Percentiles rank a stretch among this genome's conserved stretches.
These are phyloP conservation scores for Chrysolina americana DNA, from an alignment of 2,888 invertebrate genomes.

Conservation along the genomic window DNA sequence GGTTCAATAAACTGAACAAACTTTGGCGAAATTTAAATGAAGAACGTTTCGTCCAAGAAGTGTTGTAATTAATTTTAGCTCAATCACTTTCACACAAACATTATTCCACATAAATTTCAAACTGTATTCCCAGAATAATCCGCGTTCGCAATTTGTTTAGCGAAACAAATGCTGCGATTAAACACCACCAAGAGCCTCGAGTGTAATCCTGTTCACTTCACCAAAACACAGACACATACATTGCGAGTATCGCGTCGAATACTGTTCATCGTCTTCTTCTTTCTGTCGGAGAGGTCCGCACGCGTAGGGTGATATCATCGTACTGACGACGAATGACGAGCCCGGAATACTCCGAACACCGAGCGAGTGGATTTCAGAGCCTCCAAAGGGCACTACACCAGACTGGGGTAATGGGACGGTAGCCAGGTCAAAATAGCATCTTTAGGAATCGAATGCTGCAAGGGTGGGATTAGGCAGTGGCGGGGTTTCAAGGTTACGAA, in stretches of 20 bases:
- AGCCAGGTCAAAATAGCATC: constrained; percentile 60
- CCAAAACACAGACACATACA: constrained; percentile 47
- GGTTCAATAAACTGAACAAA: neutral
- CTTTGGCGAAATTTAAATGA: neutral
- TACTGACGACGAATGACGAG: constrained; percentile 46
- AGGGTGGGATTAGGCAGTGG: constrained; percentile 42
- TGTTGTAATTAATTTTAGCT: neutral
- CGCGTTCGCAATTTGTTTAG: neutral
- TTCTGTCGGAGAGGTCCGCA: constrained; percentile 58
- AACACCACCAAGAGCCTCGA: constrained; percentile 26
- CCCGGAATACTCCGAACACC: constrained; percentile 31
- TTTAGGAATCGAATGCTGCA: constrained; percentile 50
- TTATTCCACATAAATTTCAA: neutral
- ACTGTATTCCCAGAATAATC: constrained; percentile 1
- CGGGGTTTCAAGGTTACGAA: constrained; percentile 25
- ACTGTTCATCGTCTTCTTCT: constrained; percentile 41
- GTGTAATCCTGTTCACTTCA: constrained; percentile 32
- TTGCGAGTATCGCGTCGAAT: constrained; percentile 52
- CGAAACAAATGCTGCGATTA: constrained; percentile 16
- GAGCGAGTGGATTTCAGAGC: constrained; percentile 39
- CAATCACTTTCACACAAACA: constrained; percentile 9
- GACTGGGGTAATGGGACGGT: constrained; percentile 54
- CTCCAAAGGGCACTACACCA: constrained; percentile 50
- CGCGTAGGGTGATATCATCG: constrained; percentile 60
- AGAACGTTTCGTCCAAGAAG: neutral